These are phyloP conservation scores for Litocranius walleri DNA, from an alignment of 2,113 vertebrate genomes.

Conservation along the genomic window DNA sequence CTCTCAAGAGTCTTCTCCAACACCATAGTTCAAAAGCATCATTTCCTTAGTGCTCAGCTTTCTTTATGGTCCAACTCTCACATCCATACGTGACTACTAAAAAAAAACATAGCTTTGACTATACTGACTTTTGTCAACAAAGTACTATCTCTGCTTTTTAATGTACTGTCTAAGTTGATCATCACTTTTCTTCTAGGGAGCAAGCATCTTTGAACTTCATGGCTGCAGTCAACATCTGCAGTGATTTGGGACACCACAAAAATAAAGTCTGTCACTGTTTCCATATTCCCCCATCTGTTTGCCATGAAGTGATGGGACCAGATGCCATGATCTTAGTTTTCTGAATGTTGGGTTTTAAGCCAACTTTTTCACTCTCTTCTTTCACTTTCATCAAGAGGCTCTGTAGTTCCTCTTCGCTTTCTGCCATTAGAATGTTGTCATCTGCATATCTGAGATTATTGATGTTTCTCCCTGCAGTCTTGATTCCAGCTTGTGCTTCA, in stretches of 20 bases:
- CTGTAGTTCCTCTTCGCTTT: background rate
- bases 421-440: background rate
- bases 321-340: background rate
- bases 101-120: background rate
- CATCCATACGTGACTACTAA: background rate
- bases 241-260: background rate
- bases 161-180: background rate
- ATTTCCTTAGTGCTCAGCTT: background rate
- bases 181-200: background rate
- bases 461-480: background rate
- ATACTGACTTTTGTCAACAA: background rate
- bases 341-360: background rate
- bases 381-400: background rate
- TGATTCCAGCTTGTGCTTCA: background rate
- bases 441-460: background rate
- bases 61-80: background rate
- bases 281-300: background rate
- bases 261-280: background rate
- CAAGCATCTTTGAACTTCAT: background rate
- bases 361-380: background rate
- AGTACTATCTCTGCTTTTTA: background rate
- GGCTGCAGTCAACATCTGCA: background rate
- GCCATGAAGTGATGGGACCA: fast-evolving
- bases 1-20: background rate
- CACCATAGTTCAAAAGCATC: background rate